Evolutionary conservation across 2,113 vertebrate species (phyloP), one percentile per base, ranked within the genome.

Genomic region (Heterotis niloticus): DNA sequence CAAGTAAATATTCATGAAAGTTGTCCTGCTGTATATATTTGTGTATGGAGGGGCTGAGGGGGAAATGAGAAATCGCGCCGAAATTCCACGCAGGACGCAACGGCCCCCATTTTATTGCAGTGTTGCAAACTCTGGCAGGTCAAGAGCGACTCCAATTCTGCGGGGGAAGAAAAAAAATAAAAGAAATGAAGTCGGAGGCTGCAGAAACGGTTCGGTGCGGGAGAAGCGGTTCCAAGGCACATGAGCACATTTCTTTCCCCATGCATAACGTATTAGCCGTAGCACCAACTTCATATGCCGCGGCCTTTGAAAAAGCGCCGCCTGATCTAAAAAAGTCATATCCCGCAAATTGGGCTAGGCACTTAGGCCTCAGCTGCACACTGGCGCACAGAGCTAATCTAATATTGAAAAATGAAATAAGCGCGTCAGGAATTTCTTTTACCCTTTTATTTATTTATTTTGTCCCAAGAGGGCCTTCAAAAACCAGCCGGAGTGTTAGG

Each of bases 241-340:
- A 71, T 74, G 80, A 85, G 79, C 80, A 77, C 84, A 79, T 84
- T 83, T 83, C 80, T 82, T 85, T 83, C 82, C 77, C 82, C 82
- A 88, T 87, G 82, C 85, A 86, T 85, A 80, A 77, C 69, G 77
- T 80, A 85, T 78, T 64, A 77, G 66, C 23, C 7, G 68, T 10
- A 10, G 44, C 56, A 29, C 73, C 54, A 24, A 52, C 83, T 87
- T 83, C 80, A 80, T 66, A 67, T 57, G 79, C 74, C 17, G 17
- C 28, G 13, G 64, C 17, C 66, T 29, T 57, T 64, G 26, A 60
- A 62, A 69, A 70, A 60, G 67, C 56, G 44, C 17, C 56, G 14
- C 17, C 13, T 17, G n/a, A 24, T 14, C 10, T 23, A 70, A 78
- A 70, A 66, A 67, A 16, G 57, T 59, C n/a, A 65, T 73, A 73